These are phyloP conservation scores for Chrysogorgia sp. DNA, from an alignment of 92 coral and sea anemone genomes.

Conservation along the genomic window DNA sequence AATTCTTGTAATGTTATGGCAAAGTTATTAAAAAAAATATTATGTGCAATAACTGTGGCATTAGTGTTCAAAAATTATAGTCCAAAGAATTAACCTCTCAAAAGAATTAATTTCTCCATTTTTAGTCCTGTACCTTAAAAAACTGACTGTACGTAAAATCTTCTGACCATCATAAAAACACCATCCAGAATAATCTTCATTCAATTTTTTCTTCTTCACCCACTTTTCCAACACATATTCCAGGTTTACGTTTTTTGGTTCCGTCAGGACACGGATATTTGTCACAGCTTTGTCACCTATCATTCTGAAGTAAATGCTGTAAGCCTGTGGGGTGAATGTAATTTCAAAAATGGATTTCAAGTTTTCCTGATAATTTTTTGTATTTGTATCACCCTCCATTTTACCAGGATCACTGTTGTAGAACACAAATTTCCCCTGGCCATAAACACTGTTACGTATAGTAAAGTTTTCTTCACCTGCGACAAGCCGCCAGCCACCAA, in stretches of 20 bases:
- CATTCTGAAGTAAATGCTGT: neutral
- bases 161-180: neutral
- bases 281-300: neutral
- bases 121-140: neutral
- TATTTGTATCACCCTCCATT: neutral
- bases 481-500: neutral
- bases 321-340: neutral
- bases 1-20: no score
- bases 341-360: neutral
- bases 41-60: no score
- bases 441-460: neutral
- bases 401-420: neutral
- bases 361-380: neutral
- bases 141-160: neutral
- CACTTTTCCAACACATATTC: neutral
- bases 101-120: no score
- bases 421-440: neutral
- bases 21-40: no score
- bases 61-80: no score
- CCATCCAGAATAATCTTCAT: neutral
- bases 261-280: neutral
- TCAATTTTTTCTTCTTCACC: neutral
- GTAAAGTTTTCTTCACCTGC: neutral
- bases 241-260: neutral
- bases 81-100: no score